A percentile compares a stretch with the other conserved stretches of the same genome.
Evolutionary conservation across 2,113 vertebrate species (phyloP).

Genomic region (Scolopax mira): DNA sequence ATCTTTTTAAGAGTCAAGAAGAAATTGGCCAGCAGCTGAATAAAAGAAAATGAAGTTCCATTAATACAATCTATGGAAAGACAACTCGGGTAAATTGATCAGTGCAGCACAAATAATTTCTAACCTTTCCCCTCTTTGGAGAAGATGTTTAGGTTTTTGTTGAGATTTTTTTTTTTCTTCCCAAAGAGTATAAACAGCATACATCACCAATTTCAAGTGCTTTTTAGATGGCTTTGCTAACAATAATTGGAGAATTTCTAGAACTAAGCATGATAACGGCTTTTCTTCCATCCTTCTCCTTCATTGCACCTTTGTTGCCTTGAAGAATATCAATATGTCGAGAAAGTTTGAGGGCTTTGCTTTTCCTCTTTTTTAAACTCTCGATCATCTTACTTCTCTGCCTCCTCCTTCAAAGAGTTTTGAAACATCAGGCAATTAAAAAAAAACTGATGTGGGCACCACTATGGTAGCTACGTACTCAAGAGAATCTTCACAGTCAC

Average conservation of each 20-base stretch:
- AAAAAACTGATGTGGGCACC: background rate
- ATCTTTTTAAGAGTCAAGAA: constrained; percentile 79
- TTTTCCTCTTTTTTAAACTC: background rate
- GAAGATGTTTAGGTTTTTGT: constrained; percentile 61
- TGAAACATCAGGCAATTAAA: background rate
- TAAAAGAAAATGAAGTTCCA: constrained; percentile 84
- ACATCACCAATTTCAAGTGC: constrained; percentile 71
- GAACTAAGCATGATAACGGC: constrained; percentile 45
- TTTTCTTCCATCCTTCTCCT: background rate
- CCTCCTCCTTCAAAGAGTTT: background rate
- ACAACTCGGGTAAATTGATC: constrained; percentile 82
- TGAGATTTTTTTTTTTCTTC: background rate
- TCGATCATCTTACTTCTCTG: background rate
- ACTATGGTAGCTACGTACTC: background rate
- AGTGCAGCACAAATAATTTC: constrained; percentile 78
- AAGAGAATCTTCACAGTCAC: background rate
- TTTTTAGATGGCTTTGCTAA: constrained; percentile 71
- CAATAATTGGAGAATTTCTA: constrained; percentile 73
- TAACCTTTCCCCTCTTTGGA: constrained; percentile 77
- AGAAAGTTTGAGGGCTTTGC: constrained; percentile 8
- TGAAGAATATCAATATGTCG: constrained; percentile 46
- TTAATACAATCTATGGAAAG: constrained; percentile 81
- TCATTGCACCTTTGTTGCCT: background rate
- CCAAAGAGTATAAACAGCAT: constrained; percentile 65
- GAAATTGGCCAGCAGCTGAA: constrained; percentile 77